These are phyloP conservation scores for Apodemia duryi DNA, from an alignment of 2,888 invertebrate genomes.

Conservation along the genomic window DNA sequence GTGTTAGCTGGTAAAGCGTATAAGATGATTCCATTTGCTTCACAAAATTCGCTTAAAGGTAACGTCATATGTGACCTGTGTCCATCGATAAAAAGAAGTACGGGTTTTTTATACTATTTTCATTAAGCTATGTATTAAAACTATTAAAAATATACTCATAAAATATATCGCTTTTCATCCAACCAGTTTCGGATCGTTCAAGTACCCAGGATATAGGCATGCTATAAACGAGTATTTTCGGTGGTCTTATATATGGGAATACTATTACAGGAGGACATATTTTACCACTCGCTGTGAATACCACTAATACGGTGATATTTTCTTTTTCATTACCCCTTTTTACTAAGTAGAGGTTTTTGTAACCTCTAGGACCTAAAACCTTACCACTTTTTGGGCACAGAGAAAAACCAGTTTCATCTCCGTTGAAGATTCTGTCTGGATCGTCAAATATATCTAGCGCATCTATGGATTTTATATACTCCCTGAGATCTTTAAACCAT, in stretches of 20 bases:
- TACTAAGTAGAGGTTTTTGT: constrained; percentile 34
- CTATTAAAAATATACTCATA: constrained; percentile 36
- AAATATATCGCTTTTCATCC: constrained; percentile 34
- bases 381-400: constrained; percentile 37
- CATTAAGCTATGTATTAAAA: not conserved
- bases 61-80: constrained; percentile 36
- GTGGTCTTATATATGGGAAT: constrained; percentile 16
- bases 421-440: constrained; percentile 5
- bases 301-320: constrained; percentile 33
- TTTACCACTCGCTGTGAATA: constrained; percentile 27
- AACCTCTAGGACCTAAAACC: constrained; percentile 38
- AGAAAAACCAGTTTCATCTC: constrained; percentile 26
- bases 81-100: constrained; percentile 36
- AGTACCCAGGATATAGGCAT: constrained; percentile 35
- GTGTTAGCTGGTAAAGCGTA: constrained; percentile 37
- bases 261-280: constrained; percentile 8
- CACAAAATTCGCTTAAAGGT: constrained; percentile 29
- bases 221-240: constrained; percentile 25
- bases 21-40: constrained; percentile 31
- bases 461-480: not conserved
- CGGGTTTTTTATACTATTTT: constrained; percentile 31
- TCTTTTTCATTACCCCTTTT: constrained; percentile 35
- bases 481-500: constrained; percentile 4
- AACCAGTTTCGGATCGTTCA: constrained; percentile 32
- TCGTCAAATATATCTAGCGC: not conserved